Evolutionary conservation across 1,140 invertebrate species (phyloP).

Genomic region (Meteorus sp.): DNA sequence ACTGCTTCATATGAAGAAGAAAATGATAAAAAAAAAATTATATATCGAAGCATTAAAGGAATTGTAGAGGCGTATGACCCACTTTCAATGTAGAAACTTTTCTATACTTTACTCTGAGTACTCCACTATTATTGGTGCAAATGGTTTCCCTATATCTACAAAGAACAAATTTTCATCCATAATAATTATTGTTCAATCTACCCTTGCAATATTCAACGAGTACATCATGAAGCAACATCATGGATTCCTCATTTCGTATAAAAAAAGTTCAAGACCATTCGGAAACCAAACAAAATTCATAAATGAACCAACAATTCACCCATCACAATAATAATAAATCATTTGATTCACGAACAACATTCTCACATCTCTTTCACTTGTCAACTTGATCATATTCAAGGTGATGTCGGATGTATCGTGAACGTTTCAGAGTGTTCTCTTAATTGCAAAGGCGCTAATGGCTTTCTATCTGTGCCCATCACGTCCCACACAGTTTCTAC

Average conservation of each 20-base stretch:
- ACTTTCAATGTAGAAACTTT: background rate
- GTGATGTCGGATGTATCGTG: slow-evolving; percentile 22
- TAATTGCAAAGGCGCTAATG: slow-evolving; percentile 28
- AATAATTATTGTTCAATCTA: no score
- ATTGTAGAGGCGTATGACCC: background rate
- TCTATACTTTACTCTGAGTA: no score
- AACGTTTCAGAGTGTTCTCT: slow-evolving; percentile 22
- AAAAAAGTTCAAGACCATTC: no score
- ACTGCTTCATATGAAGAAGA: background rate
- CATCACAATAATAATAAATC: background rate
- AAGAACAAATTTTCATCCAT: no score
- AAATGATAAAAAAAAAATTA: background rate
- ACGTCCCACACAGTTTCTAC: background rate
- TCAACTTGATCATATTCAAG: slow-evolving; percentile 1
- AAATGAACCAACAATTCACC: no score
- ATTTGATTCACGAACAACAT: no score
- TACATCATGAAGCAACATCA: no score
- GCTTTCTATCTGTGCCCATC: slow-evolving; percentile 20
- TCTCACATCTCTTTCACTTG: background rate
- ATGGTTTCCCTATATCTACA: no score
- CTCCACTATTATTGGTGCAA: no score
- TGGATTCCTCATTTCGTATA: no score
- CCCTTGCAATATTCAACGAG: no score
- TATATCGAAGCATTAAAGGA: background rate
- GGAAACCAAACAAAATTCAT: no score